Percentiles rank a stretch among this genome's conserved stretches.
Evolutionary conservation across 2,797 vertebrate genomes (phyloP).

Genomic region (Acrossocheilus fasciatus): DNA sequence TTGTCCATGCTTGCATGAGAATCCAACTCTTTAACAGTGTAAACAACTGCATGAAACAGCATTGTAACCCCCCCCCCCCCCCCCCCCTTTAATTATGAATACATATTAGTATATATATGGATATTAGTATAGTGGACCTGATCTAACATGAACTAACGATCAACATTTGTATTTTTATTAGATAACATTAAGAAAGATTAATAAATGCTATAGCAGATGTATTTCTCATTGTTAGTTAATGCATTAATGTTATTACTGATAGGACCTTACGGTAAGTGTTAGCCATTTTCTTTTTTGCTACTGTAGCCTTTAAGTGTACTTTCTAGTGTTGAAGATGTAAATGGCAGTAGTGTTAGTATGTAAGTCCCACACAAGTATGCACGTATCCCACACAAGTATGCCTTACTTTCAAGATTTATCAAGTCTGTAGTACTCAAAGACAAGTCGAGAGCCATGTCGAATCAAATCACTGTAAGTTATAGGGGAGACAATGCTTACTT

Average conservation of each 20-base stretch:
- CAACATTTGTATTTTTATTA: not conserved
- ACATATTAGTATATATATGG: no score
- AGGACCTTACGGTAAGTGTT: not conserved
- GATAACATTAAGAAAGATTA: not conserved
- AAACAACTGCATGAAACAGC: no score
- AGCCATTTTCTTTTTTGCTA: not conserved
- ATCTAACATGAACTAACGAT: not conserved
- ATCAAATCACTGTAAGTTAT: not conserved
- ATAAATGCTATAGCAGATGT: not conserved
- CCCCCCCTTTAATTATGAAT: no score
- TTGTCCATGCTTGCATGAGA: no score
- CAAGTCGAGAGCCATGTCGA: not conserved
- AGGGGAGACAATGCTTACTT: not conserved
- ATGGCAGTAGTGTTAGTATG: not conserved
- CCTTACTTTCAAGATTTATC: not conserved
- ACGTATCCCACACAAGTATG: not conserved
- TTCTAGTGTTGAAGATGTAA: not conserved
- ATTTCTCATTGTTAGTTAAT: not conserved
- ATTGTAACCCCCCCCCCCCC: no score
- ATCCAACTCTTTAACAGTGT: no score
- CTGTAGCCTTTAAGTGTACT: not conserved
- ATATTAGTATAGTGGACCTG: not conserved
- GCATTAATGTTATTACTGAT: not conserved
- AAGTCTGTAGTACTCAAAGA: not conserved
- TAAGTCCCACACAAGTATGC: not conserved